Conservation (phyloP, 2,888 invertebrate species). For the Chesias legatella region DNA sequence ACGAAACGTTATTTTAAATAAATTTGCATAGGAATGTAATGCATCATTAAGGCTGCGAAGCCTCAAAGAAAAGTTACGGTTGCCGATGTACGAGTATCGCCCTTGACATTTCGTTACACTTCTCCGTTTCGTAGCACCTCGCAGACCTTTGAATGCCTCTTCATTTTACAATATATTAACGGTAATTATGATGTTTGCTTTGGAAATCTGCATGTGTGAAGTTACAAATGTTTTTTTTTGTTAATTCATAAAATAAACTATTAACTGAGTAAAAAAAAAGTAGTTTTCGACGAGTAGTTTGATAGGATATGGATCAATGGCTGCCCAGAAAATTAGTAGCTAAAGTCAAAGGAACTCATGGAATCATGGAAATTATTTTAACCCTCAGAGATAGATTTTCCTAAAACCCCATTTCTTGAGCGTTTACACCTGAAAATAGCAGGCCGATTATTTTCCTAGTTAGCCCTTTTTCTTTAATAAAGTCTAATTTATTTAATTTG, state of each 20-base stretch:
- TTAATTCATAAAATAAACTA: slow-evolving; percentile 2
- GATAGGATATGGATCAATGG: too few relatives aligned
- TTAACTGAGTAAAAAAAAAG: too few relatives aligned
- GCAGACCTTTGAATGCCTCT: slow-evolving; percentile 44
- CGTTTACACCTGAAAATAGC: too few relatives aligned
- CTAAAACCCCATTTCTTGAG: too few relatives aligned
- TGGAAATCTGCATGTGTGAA: slow-evolving; percentile 4
- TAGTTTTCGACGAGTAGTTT: too few relatives aligned
- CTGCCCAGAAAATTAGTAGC: too few relatives aligned
- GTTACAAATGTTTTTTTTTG: neutral
- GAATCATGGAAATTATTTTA: too few relatives aligned
- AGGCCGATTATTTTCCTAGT: too few relatives aligned
- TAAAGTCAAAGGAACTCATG: too few relatives aligned
- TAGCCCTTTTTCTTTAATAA: too few relatives aligned
- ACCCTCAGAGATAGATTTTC: too few relatives aligned
- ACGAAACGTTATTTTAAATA: slow-evolving; percentile 1
- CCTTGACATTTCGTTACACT: slow-evolving; percentile 67
- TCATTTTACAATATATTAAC: slow-evolving; percentile 34
- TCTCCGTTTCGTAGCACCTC: slow-evolving; percentile 45
- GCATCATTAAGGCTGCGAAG: slow-evolving; percentile 14
- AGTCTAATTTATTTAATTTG: too few relatives aligned
- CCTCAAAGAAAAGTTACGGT: slow-evolving; percentile 26
- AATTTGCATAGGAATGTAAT: slow-evolving; percentile 12
- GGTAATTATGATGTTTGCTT: slow-evolving; percentile 22
- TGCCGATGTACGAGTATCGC: slow-evolving; percentile 35